A percentile compares a stretch with the other conserved stretches of the same genome.
Evolutionary conservation across 1,140 invertebrate genomes (phyloP).

Genomic region (Himalopsyche phryganea): DNA sequence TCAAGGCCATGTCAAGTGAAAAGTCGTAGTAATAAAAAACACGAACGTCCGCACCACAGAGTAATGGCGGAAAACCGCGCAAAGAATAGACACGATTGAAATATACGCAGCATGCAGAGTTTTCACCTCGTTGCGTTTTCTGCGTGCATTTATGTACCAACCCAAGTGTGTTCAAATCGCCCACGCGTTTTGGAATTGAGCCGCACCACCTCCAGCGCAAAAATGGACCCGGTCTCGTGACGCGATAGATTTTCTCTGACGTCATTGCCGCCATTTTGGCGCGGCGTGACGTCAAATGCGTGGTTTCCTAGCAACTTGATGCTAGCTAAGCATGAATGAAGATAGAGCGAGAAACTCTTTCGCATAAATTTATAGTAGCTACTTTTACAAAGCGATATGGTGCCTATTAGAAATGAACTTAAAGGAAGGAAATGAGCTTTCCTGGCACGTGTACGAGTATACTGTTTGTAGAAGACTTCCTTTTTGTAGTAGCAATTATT

Average conservation of each 20-base stretch:
- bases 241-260: conserved; percentile 12
- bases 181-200: not conserved
- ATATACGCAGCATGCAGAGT: not conserved
- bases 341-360: conserved; percentile 9
- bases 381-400: too few species aligned
- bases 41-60: too few species aligned
- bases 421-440: too few species aligned
- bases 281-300: conserved; percentile 19
- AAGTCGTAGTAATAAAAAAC: too few species aligned
- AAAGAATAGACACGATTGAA: too few species aligned
- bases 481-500: too few species aligned
- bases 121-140: not conserved
- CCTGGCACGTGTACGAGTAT: too few species aligned
- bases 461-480: too few species aligned
- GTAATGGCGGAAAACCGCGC: too few species aligned
- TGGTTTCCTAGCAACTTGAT: conserved; percentile 1
- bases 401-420: too few species aligned
- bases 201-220: not conserved
- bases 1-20: too few species aligned
- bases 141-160: not conserved
- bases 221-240: conserved; percentile 5
- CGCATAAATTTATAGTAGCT: too few species aligned
- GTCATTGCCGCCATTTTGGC: conserved; percentile 8
- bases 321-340: conserved; percentile 21
- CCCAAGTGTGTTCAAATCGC: conserved; percentile 3